These are phyloP conservation scores for Decapterus maruadsi DNA, from an alignment of 2,797 vertebrate genomes.

Conservation along the genomic window DNA sequence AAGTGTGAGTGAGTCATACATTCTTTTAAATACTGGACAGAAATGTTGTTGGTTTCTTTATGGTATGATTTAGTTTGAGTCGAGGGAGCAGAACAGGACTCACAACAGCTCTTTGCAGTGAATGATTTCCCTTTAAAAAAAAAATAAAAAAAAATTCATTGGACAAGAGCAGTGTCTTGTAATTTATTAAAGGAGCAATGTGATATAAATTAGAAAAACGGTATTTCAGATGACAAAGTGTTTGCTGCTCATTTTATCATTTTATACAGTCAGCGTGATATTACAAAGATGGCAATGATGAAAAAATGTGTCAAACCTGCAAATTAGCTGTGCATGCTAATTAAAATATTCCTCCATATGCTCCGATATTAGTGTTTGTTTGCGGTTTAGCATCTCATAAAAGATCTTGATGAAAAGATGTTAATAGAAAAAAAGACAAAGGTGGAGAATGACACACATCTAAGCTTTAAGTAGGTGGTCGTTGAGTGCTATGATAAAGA, in stretches of 20 bases:
- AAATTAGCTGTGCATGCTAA: slow-evolving; percentile 52
- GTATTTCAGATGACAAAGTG: neutral
- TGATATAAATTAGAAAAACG: neutral
- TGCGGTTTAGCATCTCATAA: slow-evolving; percentile 22
- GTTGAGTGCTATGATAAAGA: neutral
- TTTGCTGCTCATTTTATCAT: slow-evolving; percentile 7
- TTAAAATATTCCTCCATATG: slow-evolving; percentile 50
- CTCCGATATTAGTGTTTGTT: slow-evolving; percentile 43
- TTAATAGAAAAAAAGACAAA: neutral
- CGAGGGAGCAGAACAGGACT: too few species aligned
- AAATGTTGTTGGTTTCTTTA: too few species aligned
- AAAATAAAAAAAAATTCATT: slow-evolving; percentile 5
- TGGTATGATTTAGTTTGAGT: neutral
- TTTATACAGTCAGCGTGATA: slow-evolving; percentile 8
- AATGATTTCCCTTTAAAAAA: neutral
- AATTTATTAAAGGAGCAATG: slow-evolving; percentile 20
- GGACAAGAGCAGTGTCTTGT: neutral
- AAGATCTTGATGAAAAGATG: slow-evolving; percentile 14
- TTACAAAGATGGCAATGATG: slow-evolving; percentile 7
- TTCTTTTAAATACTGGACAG: neutral
- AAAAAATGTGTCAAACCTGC: slow-evolving; percentile 46
- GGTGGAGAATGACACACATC: neutral
- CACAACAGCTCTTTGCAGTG: neutral
- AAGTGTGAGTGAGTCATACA: neutral
- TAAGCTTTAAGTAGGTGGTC: neutral